These are phyloP conservation scores for Mionectes macconnelli DNA, from an alignment of 2,113 vertebrate species.

Conservation along the genomic window DNA sequence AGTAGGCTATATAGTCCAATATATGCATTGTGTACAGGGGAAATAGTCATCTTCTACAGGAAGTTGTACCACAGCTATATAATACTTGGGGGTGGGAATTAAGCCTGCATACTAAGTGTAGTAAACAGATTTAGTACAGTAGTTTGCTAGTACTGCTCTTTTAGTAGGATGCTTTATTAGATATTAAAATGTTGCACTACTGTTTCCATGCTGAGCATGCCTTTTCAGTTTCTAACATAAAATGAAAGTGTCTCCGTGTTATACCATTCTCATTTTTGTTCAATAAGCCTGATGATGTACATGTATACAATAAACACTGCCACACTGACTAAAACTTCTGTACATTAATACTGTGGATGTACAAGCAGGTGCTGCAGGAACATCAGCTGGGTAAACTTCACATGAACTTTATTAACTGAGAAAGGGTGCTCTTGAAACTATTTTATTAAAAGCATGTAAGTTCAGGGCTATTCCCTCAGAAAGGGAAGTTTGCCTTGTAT, in stretches of 20 bases:
- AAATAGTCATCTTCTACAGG: background rate
- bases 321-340: background rate
- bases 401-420: background rate
- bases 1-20: background rate
- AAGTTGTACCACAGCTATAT: background rate
- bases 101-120: background rate
- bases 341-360: rapidly evolving
- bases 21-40: rapidly evolving
- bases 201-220: background rate
- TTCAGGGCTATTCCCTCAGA: background rate
- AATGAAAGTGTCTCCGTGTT: background rate
- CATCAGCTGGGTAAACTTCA: background rate
- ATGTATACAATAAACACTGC: constrained; percentile 23
- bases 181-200: background rate
- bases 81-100: background rate
- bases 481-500: background rate
- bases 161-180: background rate
- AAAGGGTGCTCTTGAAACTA: background rate
- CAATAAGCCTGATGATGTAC: background rate
- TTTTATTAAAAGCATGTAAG: background rate
- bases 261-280: background rate
- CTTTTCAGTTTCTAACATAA: background rate
- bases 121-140: background rate
- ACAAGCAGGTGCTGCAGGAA: background rate
- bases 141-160: background rate